phyloP scores from a whole-genome alignment of 2,888 invertebrate genomes.

The Corythucha ciliata region DNA sequence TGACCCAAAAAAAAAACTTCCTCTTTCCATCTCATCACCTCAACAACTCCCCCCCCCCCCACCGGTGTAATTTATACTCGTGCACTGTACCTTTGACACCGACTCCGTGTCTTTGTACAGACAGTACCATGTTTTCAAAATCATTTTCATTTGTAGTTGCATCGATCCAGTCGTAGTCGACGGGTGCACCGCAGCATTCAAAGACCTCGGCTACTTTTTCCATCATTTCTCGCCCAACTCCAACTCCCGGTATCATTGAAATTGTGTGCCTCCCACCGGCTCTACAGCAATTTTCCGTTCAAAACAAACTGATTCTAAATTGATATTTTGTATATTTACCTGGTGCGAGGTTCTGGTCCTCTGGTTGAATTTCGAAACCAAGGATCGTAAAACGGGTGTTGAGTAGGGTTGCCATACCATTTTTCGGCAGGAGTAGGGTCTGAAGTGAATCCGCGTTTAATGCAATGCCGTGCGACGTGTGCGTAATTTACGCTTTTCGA shows the following conservation, averaged over 20 bases:
- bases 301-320: neutral
- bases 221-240: conserved; percentile 20
- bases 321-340: conserved; percentile 1
- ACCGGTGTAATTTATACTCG: no score
- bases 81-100: conserved; percentile 18
- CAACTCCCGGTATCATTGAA: conserved; percentile 16
- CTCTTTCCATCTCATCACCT: no score
- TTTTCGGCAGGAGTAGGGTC: no score
- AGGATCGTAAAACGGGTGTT: conserved; percentile 16
- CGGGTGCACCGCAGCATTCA: conserved; percentile 17
- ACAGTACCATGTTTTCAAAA: conserved; percentile 15
- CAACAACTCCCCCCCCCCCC: no score
- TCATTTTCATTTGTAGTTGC: neutral
- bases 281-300: neutral
- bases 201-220: conserved; percentile 14
- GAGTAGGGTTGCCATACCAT: no score
- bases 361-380: conserved; percentile 16
- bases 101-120: conserved; percentile 15
- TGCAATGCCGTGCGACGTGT: no score
- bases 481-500: no score
- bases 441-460: no score
- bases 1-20: no score
- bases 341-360: conserved; percentile 9
- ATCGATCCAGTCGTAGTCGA: conserved; percentile 15
- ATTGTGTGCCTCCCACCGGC: conserved; percentile 10